A percentile compares a stretch with the other conserved stretches of the same genome.
Evolutionary conservation across 2,113 vertebrate genomes (phyloP).

Genomic region (Turdus rufiventris): DNA sequence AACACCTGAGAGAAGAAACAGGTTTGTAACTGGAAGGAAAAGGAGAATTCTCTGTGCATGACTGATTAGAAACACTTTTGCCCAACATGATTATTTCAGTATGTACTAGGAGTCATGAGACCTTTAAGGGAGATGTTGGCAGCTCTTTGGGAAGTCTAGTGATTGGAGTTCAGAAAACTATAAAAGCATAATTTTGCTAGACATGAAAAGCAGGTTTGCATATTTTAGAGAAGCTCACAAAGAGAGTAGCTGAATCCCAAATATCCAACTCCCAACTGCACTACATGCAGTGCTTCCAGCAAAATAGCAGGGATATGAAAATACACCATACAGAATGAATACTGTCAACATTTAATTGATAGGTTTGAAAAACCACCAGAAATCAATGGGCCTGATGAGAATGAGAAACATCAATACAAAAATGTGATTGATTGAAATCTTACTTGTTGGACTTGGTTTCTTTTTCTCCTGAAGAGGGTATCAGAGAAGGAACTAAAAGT

Average conservation of each 20-base stretch:
- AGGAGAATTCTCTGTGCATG: neutral
- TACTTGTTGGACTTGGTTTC: neutral
- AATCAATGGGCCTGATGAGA: neutral
- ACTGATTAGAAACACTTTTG: neutral
- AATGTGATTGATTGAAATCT: neutral
- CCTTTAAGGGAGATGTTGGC: neutral
- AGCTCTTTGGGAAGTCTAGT: neutral
- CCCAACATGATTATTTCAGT: neutral
- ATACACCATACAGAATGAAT: neutral
- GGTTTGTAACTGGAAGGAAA: neutral
- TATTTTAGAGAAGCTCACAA: neutral
- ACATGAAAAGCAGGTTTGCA: neutral
- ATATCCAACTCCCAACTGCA: neutral
- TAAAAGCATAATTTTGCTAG: neutral
- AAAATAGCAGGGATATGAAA: neutral
- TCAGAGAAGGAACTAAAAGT: neutral
- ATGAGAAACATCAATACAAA: neutral
- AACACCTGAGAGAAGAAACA: constrained; percentile 10
- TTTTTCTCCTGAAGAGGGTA: neutral
- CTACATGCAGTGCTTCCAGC: neutral
- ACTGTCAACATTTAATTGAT: neutral
- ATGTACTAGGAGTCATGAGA: neutral
- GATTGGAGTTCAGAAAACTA: neutral
- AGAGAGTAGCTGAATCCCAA: neutral
- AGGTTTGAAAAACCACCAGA: neutral